Conservation (phyloP, 23 tunicate genomes). For the Styela plicata region DNA sequence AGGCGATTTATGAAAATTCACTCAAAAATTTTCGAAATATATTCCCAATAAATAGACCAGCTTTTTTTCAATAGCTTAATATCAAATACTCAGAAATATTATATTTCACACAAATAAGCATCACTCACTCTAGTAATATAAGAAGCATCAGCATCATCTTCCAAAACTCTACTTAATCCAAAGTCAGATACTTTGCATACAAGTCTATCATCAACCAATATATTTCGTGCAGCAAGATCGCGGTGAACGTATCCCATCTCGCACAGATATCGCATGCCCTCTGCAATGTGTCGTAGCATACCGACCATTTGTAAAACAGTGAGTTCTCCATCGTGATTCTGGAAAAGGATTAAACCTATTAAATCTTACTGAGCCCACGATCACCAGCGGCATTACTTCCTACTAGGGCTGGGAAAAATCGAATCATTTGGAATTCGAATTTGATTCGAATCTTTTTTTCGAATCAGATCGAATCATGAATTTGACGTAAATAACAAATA, state of each 20-base stretch:
- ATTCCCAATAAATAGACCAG: too few species aligned
- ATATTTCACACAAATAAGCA: background rate
- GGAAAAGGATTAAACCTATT: background rate
- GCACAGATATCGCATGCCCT: conserved; percentile 93
- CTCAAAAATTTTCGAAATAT: too few species aligned
- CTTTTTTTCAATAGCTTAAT: too few species aligned
- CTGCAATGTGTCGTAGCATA: conserved; percentile 92
- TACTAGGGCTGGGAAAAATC: too few species aligned
- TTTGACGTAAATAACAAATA: too few species aligned
- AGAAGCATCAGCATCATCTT: conserved; percentile 85
- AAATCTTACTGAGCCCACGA: too few species aligned
- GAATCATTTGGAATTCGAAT: too few species aligned
- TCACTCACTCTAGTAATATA: conserved; percentile 77
- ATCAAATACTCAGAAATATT: too few species aligned
- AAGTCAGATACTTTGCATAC: conserved; percentile 98
- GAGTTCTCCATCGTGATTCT: conserved; percentile 87
- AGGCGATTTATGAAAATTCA: too few species aligned
- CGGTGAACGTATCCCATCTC: conserved; percentile 99
- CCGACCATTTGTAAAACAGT: conserved; percentile 75
- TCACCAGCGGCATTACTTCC: too few species aligned
- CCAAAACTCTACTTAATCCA: conserved; percentile 84
- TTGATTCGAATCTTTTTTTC: too few species aligned
- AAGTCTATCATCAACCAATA: conserved; percentile 78
- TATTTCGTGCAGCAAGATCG: conserved; percentile 87
- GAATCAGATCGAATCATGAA: too few species aligned